These are phyloP conservation scores for Parauchenoglanis ngamensis DNA, from an alignment of 2,797 vertebrate genomes.

Conservation along the genomic window DNA sequence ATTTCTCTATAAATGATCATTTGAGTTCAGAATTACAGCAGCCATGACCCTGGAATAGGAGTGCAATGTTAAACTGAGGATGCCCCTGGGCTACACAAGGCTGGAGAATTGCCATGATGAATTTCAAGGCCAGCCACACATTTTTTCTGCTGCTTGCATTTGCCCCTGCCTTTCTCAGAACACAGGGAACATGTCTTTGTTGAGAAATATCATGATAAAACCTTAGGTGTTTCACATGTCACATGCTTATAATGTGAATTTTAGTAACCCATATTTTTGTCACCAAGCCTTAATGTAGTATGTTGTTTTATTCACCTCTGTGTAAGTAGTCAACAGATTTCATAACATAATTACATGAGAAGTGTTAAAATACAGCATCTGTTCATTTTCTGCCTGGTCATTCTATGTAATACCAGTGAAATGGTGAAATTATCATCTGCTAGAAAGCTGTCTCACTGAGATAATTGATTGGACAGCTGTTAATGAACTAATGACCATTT, in stretches of 20 bases:
- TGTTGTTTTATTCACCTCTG: not conserved
- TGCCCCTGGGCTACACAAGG: conserved; percentile 70
- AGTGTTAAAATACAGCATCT: conserved; percentile 1
- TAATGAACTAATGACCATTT: conserved; percentile 47
- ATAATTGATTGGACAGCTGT: conserved; percentile 29
- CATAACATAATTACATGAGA: not conserved
- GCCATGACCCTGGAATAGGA: conserved; percentile 67
- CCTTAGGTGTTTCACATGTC: conserved; percentile 9
- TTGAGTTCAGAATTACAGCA: conserved; percentile 70
- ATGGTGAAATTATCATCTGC: not conserved
- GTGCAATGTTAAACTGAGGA: conserved; percentile 74
- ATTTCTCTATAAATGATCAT: conserved; percentile 81
- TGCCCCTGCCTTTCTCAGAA: conserved; percentile 72
- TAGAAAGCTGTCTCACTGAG: conserved; percentile 1
- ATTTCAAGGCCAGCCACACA: conserved; percentile 74
- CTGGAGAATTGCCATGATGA: conserved; percentile 77
- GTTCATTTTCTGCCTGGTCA: not conserved
- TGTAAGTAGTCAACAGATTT: not conserved
- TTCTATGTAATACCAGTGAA: not conserved
- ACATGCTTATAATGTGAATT: not conserved
- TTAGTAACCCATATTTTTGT: conserved; percentile 7
- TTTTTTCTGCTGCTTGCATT: conserved; percentile 75
- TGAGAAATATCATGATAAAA: conserved; percentile 64
- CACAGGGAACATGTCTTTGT: conserved; percentile 62
- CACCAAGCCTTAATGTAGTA: not conserved